Evolutionary conservation across 1,140 invertebrate genomes (phyloP).

Genomic region (Tribolium madens): DNA sequence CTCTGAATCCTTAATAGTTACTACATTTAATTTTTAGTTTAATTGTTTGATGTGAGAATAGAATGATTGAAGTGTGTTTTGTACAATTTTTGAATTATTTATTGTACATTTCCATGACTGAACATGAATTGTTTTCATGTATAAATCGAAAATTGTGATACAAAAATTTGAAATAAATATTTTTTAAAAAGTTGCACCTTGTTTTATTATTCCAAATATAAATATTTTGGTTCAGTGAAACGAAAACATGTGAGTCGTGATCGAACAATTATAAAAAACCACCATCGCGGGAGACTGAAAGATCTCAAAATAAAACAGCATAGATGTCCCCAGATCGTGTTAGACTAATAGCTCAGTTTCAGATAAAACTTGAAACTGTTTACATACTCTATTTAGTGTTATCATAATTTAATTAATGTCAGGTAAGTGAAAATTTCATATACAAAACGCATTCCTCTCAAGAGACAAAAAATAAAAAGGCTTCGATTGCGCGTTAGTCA

Average conservation of each 20-base stretch:
- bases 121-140: conserved; percentile 46
- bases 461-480: background rate
- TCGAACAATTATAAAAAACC: conserved; percentile 57
- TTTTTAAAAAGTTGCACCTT: conserved; percentile 12
- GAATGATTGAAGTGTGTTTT: conserved; percentile 23
- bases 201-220: background rate
- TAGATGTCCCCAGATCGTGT: conserved; percentile 64
- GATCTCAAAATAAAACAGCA: conserved; percentile 66
- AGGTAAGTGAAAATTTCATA: background rate
- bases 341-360: conserved; percentile 58
- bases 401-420: conserved; percentile 29
- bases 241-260: background rate
- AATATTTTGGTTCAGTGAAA: background rate
- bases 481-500: conserved; percentile 39
- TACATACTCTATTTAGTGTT: conserved; percentile 52
- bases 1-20: background rate
- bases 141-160: conserved; percentile 43
- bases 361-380: conserved; percentile 57
- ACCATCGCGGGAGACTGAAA: conserved; percentile 62
- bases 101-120: conserved; percentile 53
- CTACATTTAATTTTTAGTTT: too few species aligned
- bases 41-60: background rate
- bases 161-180: conserved; percentile 5
- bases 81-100: conserved; percentile 51
- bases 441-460: background rate